These are phyloP conservation scores for Euborellia annulipes DNA, from an alignment of 1,140 invertebrate genomes.

Conservation along the genomic window DNA sequence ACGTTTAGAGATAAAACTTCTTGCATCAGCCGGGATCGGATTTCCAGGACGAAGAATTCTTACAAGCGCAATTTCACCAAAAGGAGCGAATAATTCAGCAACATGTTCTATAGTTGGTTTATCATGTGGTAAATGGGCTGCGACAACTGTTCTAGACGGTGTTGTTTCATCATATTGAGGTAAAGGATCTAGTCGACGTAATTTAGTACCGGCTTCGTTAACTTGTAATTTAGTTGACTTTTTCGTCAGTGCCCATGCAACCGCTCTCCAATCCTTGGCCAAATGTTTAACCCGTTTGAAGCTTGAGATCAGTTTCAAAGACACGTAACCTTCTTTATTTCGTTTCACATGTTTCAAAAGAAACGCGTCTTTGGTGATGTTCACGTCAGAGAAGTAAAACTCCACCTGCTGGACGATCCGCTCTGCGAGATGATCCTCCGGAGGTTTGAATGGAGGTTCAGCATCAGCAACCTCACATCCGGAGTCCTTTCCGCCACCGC, in stretches of 20 bases:
- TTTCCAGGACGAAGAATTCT: constrained; percentile 72
- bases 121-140: constrained; percentile 65
- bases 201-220: constrained; percentile 78
- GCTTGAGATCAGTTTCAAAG: constrained; percentile 82
- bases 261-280: constrained; percentile 83
- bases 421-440: constrained; percentile 53
- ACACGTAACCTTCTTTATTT: constrained; percentile 90
- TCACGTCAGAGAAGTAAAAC: constrained; percentile 88
- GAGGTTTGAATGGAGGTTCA: constrained; percentile 25
- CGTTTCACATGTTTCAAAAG: constrained; percentile 83
- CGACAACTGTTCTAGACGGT: constrained; percentile 77
- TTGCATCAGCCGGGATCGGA: constrained; percentile 71
- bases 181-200: constrained; percentile 67
- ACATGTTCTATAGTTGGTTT: constrained; percentile 73
- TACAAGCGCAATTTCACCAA: constrained; percentile 75
- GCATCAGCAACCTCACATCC: constrained; percentile 37
- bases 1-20: constrained; percentile 76
- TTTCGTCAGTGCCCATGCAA: constrained; percentile 61
- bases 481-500: constrained; percentile 35
- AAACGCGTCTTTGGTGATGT: constrained; percentile 89
- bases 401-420: constrained; percentile 73
- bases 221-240: constrained; percentile 70
- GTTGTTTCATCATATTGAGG: constrained; percentile 83
- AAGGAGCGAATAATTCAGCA: constrained; percentile 69
- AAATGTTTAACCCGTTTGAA: constrained; percentile 85